Conservation (phyloP, 2,113 vertebrate genomes). For the Gymnogyps californianus region DNA sequence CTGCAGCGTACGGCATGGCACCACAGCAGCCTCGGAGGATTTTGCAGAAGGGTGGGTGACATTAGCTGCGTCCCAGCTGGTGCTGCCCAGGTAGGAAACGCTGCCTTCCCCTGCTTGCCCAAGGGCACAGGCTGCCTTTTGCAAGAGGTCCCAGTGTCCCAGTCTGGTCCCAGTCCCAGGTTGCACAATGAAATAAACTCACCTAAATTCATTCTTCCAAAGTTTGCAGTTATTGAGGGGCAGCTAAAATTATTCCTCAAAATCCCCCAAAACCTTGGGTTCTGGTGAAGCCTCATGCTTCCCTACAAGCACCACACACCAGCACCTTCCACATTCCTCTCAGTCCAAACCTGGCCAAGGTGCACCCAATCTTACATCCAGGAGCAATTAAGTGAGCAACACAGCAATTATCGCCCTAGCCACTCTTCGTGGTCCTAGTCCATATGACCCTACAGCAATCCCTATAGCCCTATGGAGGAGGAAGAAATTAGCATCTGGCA, state of each 20-base stretch:
- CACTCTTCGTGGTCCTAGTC: neutral
- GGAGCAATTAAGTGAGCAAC: neutral
- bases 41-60: neutral
- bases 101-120: neutral
- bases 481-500: neutral
- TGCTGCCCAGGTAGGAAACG: neutral
- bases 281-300: neutral
- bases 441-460: neutral
- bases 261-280: neutral
- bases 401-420: neutral
- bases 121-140: neutral
- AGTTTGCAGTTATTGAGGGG: neutral
- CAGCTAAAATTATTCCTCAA: neutral
- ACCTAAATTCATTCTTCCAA: neutral
- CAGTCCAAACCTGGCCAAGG: neutral
- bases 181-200: neutral
- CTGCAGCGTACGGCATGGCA: rapidly evolving
- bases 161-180: too few species aligned
- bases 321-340: neutral
- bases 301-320: neutral
- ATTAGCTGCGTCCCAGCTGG: neutral
- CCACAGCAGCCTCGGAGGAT: neutral
- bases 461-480: neutral
- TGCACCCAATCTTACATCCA: neutral
- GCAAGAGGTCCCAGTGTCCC: neutral